Percentiles rank a stretch among this genome's conserved stretches.
phyloP scores from a whole-genome alignment of 2,113 vertebrate species.

The Hylia prasina region DNA sequence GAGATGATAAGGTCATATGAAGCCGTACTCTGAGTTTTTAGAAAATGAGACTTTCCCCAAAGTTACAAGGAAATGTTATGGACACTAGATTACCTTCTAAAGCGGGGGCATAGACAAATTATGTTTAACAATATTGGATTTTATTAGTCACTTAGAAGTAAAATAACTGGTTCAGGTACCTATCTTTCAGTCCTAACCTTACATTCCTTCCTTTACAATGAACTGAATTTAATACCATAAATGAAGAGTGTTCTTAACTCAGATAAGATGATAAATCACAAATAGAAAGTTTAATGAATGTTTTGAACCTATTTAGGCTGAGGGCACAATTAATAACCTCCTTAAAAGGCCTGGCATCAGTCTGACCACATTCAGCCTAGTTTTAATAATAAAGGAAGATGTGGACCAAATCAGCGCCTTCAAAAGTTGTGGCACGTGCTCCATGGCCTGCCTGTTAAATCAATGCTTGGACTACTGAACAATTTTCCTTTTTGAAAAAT shows the following conservation, averaged over 20 bases:
- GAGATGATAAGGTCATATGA: neutral
- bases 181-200: neutral
- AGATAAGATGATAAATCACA: neutral
- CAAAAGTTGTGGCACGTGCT: fast-evolving
- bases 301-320: neutral
- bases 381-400: neutral
- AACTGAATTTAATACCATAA: neutral
- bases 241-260: neutral
- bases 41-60: neutral
- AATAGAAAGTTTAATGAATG: neutral
- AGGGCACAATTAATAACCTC: neutral
- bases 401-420: neutral
- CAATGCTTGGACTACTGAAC: neutral
- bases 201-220: neutral
- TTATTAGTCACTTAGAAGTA: neutral
- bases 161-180: neutral
- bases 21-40: neutral
- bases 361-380: neutral
- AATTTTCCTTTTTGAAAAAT: neutral
- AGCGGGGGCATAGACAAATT: fast-evolving
- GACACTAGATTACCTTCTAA: neutral
- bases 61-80: neutral
- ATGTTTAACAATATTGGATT: neutral
- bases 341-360: neutral
- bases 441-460: neutral